Base-by-base conservation (phyloP, 2,888 invertebrate species). In the Heliothis peltigera region DNA sequence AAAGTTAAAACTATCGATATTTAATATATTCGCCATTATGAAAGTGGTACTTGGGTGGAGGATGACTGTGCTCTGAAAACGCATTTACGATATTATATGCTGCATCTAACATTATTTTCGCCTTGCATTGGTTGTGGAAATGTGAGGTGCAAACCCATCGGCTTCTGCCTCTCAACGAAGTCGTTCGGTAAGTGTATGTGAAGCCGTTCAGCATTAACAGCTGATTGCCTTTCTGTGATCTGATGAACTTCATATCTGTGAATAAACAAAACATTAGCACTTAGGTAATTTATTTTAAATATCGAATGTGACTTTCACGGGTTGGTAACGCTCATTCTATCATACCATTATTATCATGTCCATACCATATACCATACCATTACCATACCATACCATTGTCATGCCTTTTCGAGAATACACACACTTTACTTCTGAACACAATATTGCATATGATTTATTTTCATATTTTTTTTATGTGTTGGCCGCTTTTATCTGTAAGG, bases 131-230 rank as follows among this genome's bases (percentile, higher is more conserved):
- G 17, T 17, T 43, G 0, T n/a, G 32, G 15, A n/a, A 59, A 4
- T 64, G 59, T 1, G 73, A 72, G 0, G 77, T 59, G n/a, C 72
- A 73, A 3, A 39, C 17, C 72, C 72, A 73, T 15, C 73, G 32
- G 4, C 19, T 43, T 0, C 63, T 76, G 0, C 64, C 54, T 28
- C 15, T 51, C 18, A 47, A 35, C 0, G 64, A 52, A 6, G 15
- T 12, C 12, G n/a, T 43, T 2, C 42, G 46, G 15, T 63, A 70
- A 8, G 21, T 62, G 28, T 70, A 71, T 4, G 71, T 71, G 35
- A 21, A 71, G 3, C 57, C 22, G 4, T 76, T 48, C 8, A 70
- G 6, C 25, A 71, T 18, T 22, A 75, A 12, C 17, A 71, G 43
- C 1, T 55, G 44, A 1, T 43, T 62, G 7, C 76, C 76, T 0